Evolutionary conservation across 1,140 invertebrate genomes (phyloP), one percentile per base, ranked within the genome.

Genomic region (Diploscapter pachys): DNA sequence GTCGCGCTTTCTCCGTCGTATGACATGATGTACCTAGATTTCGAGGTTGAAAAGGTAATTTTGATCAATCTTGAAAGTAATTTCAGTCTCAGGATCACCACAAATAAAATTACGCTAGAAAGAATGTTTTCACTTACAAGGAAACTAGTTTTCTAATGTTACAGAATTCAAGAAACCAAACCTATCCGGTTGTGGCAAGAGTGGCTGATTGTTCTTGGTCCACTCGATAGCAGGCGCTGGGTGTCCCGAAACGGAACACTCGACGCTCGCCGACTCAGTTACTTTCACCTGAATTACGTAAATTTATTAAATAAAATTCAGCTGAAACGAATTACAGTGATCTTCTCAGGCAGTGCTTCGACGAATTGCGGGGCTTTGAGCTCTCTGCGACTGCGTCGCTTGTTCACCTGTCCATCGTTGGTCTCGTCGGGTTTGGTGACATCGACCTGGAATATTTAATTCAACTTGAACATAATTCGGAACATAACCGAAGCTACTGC

Each of bases 1-100:
- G 90, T 91, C 8, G 83, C 81, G 56, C 72, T 78, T 77, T 84
- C 82, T 53, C 82, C 82, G 72, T 84, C 83, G 62, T 71, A 85
- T 50, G 63, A 80, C 74, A 85, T 80, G 53, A 64, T 69, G 56
- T 76, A 80, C 8, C 73, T 74, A 56, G 13, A 70, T 61, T 31
- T 56, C 11, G 4, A n/a, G 3, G 5, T 54, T 5, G 6, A 31
- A 31, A 8, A 56, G 51, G 8, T 4, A 8, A 31, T 31, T 31
- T 31, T 31, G 31, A 31, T 1, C 31, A 31, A 31, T 31, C 31
- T 31, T 31, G 31, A 31, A 31, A 31, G 31, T 31, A 31, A 31
- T 31, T 31, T 31, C 31, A 31, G 31, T 31, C 31, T 31, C 1
- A 68, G 31, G 63, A 65, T 31, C 6, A 6, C 1, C 56, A n/a